These are phyloP conservation scores for Xanthia icteritia DNA, from an alignment of 2,888 invertebrate species.

Conservation along the genomic window DNA sequence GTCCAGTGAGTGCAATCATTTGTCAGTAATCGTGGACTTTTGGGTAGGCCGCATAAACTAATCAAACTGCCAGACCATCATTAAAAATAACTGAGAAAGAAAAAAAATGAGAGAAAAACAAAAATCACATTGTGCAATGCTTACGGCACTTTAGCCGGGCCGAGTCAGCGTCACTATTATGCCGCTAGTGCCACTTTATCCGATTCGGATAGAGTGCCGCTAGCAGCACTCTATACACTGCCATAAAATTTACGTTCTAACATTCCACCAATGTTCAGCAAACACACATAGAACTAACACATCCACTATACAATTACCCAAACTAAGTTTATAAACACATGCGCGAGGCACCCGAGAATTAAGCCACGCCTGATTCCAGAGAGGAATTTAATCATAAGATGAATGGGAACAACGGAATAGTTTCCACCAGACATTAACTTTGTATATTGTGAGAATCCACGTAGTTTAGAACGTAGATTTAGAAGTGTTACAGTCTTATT, in stretches of 20 bases:
- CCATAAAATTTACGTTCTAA: neutral
- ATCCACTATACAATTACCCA: conserved; percentile 4
- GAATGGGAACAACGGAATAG: conserved; percentile 46
- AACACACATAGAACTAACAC: conserved; percentile 10
- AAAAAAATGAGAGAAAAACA: too few relatives aligned
- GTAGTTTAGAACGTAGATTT: conserved; percentile 36
- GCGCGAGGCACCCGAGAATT: conserved; percentile 53
- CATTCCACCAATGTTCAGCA: neutral
- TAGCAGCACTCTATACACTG: too few relatives aligned
- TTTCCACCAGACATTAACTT: conserved; percentile 56
- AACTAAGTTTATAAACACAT: conserved; percentile 45
- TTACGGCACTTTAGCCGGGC: too few relatives aligned
- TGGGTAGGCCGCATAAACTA: too few relatives aligned
- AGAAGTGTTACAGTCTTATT: conserved; percentile 34
- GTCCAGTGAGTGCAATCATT: too few relatives aligned
- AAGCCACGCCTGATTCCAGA: conserved; percentile 46
- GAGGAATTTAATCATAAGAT: conserved; percentile 64
- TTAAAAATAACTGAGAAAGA: too few relatives aligned
- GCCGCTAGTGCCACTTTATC: too few relatives aligned
- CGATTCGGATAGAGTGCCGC: too few relatives aligned
- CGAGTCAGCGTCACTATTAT: too few relatives aligned
- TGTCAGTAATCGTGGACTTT: too few relatives aligned
- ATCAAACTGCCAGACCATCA: too few relatives aligned
- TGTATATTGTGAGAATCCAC: conserved; percentile 51
- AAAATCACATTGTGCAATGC: too few relatives aligned